Percentiles rank a stretch among this genome's conserved stretches.
These are phyloP conservation scores for Netelia fuscicornis DNA, from an alignment of 2,888 invertebrate species.

Conservation along the genomic window DNA sequence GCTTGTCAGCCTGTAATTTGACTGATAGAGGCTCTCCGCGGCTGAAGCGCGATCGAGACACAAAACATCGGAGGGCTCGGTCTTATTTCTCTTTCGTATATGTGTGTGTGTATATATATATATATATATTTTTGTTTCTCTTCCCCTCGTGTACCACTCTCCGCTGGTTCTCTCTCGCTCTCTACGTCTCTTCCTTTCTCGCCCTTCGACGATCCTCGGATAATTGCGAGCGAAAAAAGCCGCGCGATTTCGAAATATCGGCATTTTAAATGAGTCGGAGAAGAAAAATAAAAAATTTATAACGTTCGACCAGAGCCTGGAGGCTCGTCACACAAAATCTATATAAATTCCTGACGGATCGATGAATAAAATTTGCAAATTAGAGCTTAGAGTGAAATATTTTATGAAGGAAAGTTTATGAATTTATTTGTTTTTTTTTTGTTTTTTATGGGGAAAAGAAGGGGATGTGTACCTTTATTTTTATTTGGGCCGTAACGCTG, in stretches of 20 bases:
- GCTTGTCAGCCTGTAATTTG: conserved; percentile 82
- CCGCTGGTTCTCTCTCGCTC: conserved; percentile 27
- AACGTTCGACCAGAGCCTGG: conserved; percentile 51
- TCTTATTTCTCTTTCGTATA: conserved; percentile 56
- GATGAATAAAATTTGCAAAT: conserved; percentile 18
- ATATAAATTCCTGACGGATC: conserved; percentile 38
- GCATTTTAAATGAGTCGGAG: conserved; percentile 75
- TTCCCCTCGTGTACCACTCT: conserved; percentile 44
- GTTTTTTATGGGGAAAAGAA: neutral
- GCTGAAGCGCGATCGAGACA: conserved; percentile 73
- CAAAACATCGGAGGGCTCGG: conserved; percentile 70
- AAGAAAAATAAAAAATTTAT: conserved; percentile 63
- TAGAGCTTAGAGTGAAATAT: neutral
- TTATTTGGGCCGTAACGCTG: conserved; percentile 25
- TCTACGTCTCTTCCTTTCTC: conserved; percentile 44
- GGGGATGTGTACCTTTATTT: conserved; percentile 35
- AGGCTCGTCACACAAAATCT: conserved; percentile 35
- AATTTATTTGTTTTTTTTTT: neutral
- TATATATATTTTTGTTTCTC: conserved; percentile 44
- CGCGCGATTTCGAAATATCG: conserved; percentile 81
- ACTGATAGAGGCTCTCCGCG: conserved; percentile 77
- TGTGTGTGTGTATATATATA: conserved; percentile 18
- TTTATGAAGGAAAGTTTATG: neutral
- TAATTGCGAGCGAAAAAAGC: conserved; percentile 80
- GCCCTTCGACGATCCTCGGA: conserved; percentile 70